A percentile compares a stretch with the other conserved stretches of the same genome.
These are phyloP conservation scores for Athene noctua DNA, from an alignment of 2,113 vertebrate species.

Conservation along the genomic window DNA sequence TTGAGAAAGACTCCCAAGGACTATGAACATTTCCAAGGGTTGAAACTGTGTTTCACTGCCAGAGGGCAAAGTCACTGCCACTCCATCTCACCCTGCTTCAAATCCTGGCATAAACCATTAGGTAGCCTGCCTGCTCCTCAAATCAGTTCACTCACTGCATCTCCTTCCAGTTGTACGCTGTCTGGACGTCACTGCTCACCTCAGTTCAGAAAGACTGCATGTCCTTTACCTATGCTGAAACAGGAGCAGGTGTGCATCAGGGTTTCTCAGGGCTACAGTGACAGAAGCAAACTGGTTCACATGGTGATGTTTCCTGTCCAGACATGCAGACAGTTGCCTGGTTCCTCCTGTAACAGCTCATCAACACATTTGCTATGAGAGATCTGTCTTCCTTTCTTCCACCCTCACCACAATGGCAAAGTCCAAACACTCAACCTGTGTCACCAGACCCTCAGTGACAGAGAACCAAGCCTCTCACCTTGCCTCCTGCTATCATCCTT, in stretches of 20 bases:
- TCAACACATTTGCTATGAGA: neutral
- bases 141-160: neutral
- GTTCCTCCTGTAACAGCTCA: neutral
- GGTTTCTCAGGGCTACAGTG: neutral
- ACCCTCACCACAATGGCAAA: neutral
- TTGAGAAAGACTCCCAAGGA: neutral
- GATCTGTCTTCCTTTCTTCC: neutral
- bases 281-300: neutral
- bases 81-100: neutral
- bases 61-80: neutral
- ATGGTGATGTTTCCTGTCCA: neutral
- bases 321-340: neutral
- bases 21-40: neutral
- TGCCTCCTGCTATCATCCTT: neutral
- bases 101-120: neutral
- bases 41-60: neutral
- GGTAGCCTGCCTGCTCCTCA: neutral
- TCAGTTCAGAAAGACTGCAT: neutral
- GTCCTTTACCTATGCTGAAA: neutral
- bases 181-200: neutral
- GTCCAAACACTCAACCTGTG: neutral
- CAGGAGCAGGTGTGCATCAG: neutral
- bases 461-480: neutral
- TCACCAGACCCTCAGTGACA: neutral
- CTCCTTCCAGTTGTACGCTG: fast-evolving